Evolutionary conservation across 53 echinoderm and acorn worm species (phyloP), one percentile per base, ranked within the genome.

Genomic region (Glandiceps talaboti): DNA sequence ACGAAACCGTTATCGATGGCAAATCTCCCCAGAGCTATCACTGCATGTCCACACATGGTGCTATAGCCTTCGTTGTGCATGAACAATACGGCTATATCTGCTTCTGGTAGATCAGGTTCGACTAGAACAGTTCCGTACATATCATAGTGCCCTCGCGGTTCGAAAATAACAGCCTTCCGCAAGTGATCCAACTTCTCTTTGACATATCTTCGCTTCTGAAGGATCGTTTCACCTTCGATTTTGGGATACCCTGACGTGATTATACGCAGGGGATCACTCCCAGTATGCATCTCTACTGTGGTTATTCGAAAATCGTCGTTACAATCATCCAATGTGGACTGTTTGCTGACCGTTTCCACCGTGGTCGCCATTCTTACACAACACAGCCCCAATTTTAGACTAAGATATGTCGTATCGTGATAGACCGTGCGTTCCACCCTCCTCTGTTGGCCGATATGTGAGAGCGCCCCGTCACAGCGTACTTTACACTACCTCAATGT

Each of bases 241-340:
- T 83, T 30, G 28, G 95, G 90, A 77, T 92, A 95, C 30, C 95
- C 95, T 28, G 92, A 90, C n/a, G 84, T 29, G 30, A 95, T 82
- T 31, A 95, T 88, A 31, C 95, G 90, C 14, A 95, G 28, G 0
- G 95, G 90, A 33, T 88, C 90, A 27, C 95, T 92, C 14, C 86
- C 90, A n/a, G 95, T 95, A 81, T 95, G 95, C 95, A 95, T 95
- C 78, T 95, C 95, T 12, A 95, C 80, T 27, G 95, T 94, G 20
- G 64, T 12, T 45, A 45, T 45, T 6, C 64, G n/a, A n/a, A n/a
- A n/a, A n/a, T n/a, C n/a, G n/a, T n/a, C n/a, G n/a, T n/a, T n/a
- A n/a, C n/a, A n/a, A n/a, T n/a, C n/a, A n/a, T n/a, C n/a, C n/a
- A n/a, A n/a, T n/a, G n/a, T n/a, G n/a, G n/a, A n/a, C n/a, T n/a